Evolutionary conservation across 2,113 vertebrate genomes (phyloP).

Genomic region (Trematocara zebra): DNA sequence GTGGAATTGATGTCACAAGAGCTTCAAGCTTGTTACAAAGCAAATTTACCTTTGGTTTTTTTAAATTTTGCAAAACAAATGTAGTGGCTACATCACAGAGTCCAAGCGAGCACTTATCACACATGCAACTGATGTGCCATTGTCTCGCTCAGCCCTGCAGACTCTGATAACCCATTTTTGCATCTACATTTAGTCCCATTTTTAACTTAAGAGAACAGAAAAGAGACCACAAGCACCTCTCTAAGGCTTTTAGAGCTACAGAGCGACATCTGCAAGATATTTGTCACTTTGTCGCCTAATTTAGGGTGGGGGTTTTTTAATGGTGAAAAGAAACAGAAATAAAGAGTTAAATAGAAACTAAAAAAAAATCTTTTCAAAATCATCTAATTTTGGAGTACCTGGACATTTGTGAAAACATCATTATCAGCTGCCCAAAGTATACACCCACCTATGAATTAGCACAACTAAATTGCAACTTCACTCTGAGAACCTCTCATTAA

Average conservation of each 20-base stretch:
- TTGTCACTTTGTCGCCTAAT: background rate
- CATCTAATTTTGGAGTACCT: background rate
- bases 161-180: background rate
- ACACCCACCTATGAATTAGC: background rate
- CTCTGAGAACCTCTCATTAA: background rate
- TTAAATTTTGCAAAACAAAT: background rate
- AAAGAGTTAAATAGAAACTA: background rate
- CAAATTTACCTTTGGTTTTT: background rate
- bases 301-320: background rate
- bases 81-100: background rate
- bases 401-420: background rate
- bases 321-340: background rate
- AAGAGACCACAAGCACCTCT: background rate
- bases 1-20: background rate
- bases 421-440: background rate
- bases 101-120: background rate
- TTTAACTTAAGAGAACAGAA: background rate
- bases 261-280: background rate
- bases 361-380: background rate
- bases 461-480: constrained; percentile 2
- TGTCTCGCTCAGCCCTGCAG: constrained; percentile 6
- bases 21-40: background rate
- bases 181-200: background rate
- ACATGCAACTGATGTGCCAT: constrained; percentile 8
- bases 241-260: background rate